Base-by-base conservation (phyloP, 2,797 vertebrate species). In the Furcifer pardalis region DNA sequence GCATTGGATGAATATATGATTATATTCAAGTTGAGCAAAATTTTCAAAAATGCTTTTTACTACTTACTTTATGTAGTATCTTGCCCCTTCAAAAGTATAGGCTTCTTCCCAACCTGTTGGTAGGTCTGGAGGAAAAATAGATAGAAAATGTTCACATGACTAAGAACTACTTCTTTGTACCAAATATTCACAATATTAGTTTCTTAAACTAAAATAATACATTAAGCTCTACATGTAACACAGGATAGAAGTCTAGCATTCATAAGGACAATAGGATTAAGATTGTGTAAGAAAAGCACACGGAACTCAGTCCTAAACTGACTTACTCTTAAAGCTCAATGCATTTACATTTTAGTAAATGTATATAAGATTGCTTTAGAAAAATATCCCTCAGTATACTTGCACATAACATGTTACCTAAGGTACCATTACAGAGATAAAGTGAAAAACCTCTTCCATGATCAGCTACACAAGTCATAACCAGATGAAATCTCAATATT, bases 21-120 rank as follows among this genome's bases (percentile, higher is more conserved):
- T 21, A 69, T 49, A n/a, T 7, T 32, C 5, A 73, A 12, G 2
- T 37, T 25, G 37, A 69, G n/a, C 63, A 89, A 77, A 23, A 15
- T 52, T 76, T 30, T 81, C 60, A 80, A 91, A 86, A 91, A 80
- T 13, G 83, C 0, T 76, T 63, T 82, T 76, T 42, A 65, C 65
- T 62, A 96, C 98, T 99, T 96, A 99, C 98, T 99, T 99, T 94
- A 99, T 98, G 94, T 98, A 99, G 89, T 99, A 99, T 91, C 98
- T 97, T 75, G 98, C 98, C 89, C 98, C 98, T 95, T 99, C 98
- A 89, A 99, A 99, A 65, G 98, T 98, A 90, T 97, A 99, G 32
- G 98, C 98, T 96, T 99, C 98, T 92, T 99, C 98, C 98, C 98
- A 99, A 88, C 98, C 98, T n/a, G 97, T 98, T 74, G 98, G 98